Conservation (phyloP, 2,797 vertebrate genomes). For the Betta splendens region DNA sequence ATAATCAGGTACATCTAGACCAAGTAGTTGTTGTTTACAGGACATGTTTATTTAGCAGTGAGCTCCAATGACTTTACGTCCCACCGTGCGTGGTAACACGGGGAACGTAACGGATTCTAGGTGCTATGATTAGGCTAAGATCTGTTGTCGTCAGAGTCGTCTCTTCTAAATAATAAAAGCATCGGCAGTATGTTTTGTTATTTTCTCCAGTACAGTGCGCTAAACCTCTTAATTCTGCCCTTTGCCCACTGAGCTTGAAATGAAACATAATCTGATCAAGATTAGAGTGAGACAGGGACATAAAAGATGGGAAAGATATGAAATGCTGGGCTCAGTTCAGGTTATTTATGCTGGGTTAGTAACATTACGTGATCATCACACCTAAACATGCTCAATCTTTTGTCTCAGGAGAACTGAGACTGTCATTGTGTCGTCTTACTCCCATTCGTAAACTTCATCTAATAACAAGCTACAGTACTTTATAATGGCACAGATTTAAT, state of each 20-base stretch:
- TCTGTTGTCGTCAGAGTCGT: no score
- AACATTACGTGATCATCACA: no score
- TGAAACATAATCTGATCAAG: background rate
- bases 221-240: background rate
- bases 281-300: background rate
- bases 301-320: no score
- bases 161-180: background rate
- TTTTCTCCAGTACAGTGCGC: background rate
- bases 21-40: background rate
- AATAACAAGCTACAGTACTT: no score
- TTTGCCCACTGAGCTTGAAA: background rate
- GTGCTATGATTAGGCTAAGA: no score
- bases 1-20: conserved; percentile 47
- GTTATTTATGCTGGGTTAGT: no score
- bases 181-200: background rate
- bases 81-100: background rate
- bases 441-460: no score
- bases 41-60: background rate
- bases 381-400: no score
- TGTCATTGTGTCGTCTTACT: no score
- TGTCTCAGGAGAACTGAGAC: no score
- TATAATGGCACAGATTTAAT: no score
- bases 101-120: background rate
- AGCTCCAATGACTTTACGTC: background rate
- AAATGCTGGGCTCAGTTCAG: no score